A percentile compares a stretch with the other conserved stretches of the same genome.
These are phyloP conservation scores for Enteromius treurensis DNA, from an alignment of 2,797 vertebrate species.

Conservation along the genomic window DNA sequence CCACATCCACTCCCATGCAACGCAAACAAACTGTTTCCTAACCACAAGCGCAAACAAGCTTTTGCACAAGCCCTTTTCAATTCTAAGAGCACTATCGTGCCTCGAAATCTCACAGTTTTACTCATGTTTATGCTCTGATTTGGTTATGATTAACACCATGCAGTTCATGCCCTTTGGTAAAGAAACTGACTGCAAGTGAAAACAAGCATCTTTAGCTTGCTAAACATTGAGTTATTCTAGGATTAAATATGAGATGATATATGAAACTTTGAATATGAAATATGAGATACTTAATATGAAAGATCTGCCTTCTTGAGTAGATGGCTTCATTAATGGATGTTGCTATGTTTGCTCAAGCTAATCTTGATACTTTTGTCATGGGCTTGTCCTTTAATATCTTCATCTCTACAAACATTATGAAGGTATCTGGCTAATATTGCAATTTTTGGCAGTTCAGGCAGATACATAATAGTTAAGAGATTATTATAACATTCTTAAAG, in stretches of 20 bases:
- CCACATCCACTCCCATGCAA: constrained; percentile 50
- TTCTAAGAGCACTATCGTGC: not conserved
- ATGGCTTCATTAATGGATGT: constrained; percentile 29
- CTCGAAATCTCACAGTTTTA: constrained; percentile 26
- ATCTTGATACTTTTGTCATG: constrained; percentile 57
- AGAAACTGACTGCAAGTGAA: constrained; percentile 4
- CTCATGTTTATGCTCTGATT: constrained; percentile 9
- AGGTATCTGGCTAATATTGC: too few relatives aligned
- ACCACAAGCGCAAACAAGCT: constrained; percentile 49
- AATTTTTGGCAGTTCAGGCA: too few relatives aligned
- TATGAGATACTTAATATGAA: not conserved
- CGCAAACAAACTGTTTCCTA: constrained; percentile 48
- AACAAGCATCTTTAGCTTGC: not conserved
- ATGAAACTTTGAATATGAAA: not conserved
- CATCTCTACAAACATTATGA: too few relatives aligned
- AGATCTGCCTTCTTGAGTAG: not conserved
- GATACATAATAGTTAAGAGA: too few relatives aligned
- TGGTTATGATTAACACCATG: constrained; percentile 12
- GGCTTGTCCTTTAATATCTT: not conserved
- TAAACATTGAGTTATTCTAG: not conserved
- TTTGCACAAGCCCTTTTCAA: constrained; percentile 12
- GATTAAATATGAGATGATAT: not conserved
- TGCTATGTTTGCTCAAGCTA: constrained; percentile 54
- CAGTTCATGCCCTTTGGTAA: not conserved
- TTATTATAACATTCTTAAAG: too few relatives aligned